These are phyloP conservation scores for Sthenelais limicola DNA, from an alignment of 2,888 invertebrate species.

Conservation along the genomic window DNA sequence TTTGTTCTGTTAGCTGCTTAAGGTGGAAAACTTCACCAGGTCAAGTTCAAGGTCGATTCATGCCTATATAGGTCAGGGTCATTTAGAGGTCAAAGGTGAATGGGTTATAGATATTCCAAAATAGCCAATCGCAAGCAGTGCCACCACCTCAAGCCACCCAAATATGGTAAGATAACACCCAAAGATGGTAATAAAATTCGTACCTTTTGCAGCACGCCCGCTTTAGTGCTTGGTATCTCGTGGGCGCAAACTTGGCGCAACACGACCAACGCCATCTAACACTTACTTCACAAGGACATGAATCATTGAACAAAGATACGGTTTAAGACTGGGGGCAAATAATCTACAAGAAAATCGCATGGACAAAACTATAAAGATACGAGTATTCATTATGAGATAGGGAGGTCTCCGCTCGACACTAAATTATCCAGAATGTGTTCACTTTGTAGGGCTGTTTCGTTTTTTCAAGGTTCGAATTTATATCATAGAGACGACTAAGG, in stretches of 20 bases:
- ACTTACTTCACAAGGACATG: too few species aligned
- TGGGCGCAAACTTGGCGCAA: constrained; percentile 32
- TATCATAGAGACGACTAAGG: too few species aligned
- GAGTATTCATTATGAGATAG: too few species aligned
- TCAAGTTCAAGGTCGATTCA: constrained; percentile 33
- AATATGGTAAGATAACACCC: constrained; percentile 42
- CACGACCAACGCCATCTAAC: constrained; percentile 31
- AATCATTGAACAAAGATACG: too few species aligned
- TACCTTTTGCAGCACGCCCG: constrained; percentile 14
- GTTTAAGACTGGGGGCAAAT: too few species aligned
- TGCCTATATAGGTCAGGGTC: constrained; percentile 42
- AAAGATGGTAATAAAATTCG: constrained; percentile 32
- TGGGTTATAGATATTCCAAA: constrained; percentile 40
- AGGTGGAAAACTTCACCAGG: background rate
- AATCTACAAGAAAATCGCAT: too few species aligned
- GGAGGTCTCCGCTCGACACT: too few species aligned
- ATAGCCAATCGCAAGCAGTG: constrained; percentile 43
- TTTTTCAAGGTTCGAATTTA: too few species aligned
- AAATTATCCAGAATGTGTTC: too few species aligned
- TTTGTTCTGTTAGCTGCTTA: constrained; percentile 10
- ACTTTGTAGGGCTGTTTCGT: too few species aligned
- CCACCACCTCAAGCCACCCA: constrained; percentile 44
- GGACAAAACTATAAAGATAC: too few species aligned
- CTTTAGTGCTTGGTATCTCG: too few species aligned
- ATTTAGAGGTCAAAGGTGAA: constrained; percentile 43